A percentile compares a stretch with the other conserved stretches of the same genome.
Conservation (phyloP, 2,113 vertebrate species). For the Saccopteryx leptura region DNA sequence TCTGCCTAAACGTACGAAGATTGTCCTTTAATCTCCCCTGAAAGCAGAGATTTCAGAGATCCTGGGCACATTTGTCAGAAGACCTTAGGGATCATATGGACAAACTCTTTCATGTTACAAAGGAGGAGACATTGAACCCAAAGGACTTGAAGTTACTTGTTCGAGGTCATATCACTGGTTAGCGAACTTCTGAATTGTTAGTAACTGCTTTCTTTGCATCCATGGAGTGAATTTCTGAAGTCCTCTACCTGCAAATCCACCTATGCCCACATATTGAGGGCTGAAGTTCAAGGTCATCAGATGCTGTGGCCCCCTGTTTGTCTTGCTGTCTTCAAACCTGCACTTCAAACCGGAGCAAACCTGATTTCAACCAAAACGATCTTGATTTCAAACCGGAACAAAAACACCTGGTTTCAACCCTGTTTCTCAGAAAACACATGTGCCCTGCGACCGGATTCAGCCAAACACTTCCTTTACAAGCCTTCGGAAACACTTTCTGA, state of each 20-base stretch:
- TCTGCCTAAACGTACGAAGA: background rate
- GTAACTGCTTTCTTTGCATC: background rate
- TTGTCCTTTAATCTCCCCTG: background rate
- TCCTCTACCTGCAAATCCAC: background rate
- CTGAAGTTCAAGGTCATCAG: background rate
- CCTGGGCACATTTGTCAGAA: background rate
- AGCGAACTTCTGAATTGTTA: slow-evolving; percentile 26
- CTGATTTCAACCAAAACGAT: background rate
- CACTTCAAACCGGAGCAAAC: background rate
- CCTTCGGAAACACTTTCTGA: background rate
- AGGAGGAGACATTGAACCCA: background rate
- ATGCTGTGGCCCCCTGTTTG: background rate
- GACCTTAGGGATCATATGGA: background rate
- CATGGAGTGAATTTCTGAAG: background rate
- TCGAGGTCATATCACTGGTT: slow-evolving; percentile 64
- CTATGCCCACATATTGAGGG: background rate
- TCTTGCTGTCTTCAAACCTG: background rate
- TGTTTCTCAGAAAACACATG: background rate
- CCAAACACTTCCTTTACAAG: background rate
- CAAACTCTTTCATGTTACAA: slow-evolving; percentile 4
- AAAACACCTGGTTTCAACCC: background rate
- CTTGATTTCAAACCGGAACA: background rate
- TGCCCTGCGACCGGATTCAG: background rate
- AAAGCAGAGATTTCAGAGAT: background rate
- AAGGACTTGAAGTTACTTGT: background rate